A percentile compares a stretch with the other conserved stretches of the same genome.
phyloP scores from a whole-genome alignment of 1,140 invertebrate species.

The Aphidius gifuensis region DNA sequence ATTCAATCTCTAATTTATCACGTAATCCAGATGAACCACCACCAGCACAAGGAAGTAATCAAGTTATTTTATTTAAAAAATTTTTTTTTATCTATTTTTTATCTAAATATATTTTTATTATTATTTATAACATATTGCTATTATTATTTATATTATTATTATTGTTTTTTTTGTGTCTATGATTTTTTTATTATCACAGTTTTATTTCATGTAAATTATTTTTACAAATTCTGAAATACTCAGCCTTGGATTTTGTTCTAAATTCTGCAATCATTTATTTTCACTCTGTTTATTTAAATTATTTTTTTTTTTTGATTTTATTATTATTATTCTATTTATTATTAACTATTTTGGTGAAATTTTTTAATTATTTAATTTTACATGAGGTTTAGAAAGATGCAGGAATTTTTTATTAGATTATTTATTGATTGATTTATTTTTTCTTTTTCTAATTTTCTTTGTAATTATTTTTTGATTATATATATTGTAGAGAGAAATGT shows the following conservation, averaged over 20 bases:
- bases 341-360: no score
- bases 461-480: not conserved
- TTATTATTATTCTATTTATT: no score
- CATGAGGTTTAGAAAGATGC: no score
- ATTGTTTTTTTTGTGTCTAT: not conserved
- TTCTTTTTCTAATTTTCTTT: not conserved
- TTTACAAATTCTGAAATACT: no score
- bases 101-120: not conserved
- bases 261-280: no score
- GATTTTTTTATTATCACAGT: not conserved
- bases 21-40: constrained; percentile 22
- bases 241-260: no score
- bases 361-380: no score
- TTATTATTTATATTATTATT: not conserved
- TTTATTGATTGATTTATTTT: not conserved
- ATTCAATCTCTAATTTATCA: constrained; percentile 19
- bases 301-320: no score
- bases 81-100: not conserved
- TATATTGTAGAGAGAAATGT: constrained; percentile 32
- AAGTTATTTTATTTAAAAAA: constrained; percentile 12
- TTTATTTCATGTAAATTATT: no score
- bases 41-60: constrained; percentile 25
- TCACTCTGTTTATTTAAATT: no score
- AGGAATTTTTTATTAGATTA: not conserved
- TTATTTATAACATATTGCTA: not conserved